These are phyloP conservation scores for Diachasma alloeum DNA, from an alignment of 1,140 invertebrate genomes.

Conservation along the genomic window DNA sequence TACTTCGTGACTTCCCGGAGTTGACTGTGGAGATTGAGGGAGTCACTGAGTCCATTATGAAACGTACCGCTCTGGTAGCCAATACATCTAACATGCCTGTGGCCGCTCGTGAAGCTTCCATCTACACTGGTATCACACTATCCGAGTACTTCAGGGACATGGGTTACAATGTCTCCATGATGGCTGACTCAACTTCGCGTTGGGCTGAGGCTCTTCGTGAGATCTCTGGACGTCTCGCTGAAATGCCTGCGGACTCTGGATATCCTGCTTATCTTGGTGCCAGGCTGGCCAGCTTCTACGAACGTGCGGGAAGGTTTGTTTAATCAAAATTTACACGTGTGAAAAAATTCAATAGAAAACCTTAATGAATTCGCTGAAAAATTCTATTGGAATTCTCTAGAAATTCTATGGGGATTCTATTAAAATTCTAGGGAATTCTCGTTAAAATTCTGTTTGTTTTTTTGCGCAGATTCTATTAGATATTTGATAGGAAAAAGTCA, in stretches of 20 bases:
- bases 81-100: conserved; percentile 99
- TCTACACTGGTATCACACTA: conserved; percentile 98
- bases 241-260: conserved; percentile 99
- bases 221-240: conserved; percentile 99
- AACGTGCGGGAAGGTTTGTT: conserved; percentile 97
- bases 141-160: conserved; percentile 99
- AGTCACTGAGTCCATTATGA: conserved; percentile 98
- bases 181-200: conserved; percentile 99
- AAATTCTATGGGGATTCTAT: too few relatives aligned
- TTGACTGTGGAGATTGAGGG: conserved; percentile 97
- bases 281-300: conserved; percentile 98
- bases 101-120: conserved; percentile 99
- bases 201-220: conserved; percentile 99
- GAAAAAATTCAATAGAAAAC: too few relatives aligned
- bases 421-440: too few relatives aligned
- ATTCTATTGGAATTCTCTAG: too few relatives aligned
- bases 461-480: too few relatives aligned
- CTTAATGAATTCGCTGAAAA: too few relatives aligned
- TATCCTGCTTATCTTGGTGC: conserved; percentile 99
- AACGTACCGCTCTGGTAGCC: conserved; percentile 97
- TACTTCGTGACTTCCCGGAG: conserved; percentile 98
- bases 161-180: conserved; percentile 99
- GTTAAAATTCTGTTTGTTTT: too few relatives aligned
- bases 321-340: too few relatives aligned
- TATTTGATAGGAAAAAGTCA: too few relatives aligned